A percentile compares a stretch with the other conserved stretches of the same genome.
phyloP scores from a whole-genome alignment of 2,113 vertebrate genomes.

The Copsychus sechellarum region DNA sequence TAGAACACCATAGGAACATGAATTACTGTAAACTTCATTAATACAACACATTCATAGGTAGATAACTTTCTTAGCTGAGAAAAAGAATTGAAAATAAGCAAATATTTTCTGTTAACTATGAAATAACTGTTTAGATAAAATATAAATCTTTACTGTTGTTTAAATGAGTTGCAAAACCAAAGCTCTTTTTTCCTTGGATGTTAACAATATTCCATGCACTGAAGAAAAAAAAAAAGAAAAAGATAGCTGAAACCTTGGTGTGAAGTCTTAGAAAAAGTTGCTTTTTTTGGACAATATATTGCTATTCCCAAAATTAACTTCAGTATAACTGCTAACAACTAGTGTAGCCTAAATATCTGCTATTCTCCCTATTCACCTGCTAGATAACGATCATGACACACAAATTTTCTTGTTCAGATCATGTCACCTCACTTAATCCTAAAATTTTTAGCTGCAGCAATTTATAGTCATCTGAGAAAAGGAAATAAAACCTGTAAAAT shows the following conservation, averaged over 20 bases:
- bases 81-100: not conserved
- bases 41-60: not conserved
- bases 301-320: not conserved
- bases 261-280: not conserved
- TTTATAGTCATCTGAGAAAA: not conserved
- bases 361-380: not conserved
- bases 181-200: not conserved
- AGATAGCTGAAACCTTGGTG: not conserved
- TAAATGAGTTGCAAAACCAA: not conserved
- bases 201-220: not conserved
- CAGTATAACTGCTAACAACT: not conserved
- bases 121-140: not conserved
- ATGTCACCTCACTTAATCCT: not conserved
- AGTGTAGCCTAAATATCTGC: not conserved
- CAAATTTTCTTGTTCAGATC: not conserved
- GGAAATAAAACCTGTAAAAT: not conserved
- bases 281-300: not conserved
- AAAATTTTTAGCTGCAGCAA: not conserved
- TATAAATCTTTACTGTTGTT: not conserved
- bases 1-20: rapidly evolving
- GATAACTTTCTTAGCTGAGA: not conserved
- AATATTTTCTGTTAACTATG: not conserved
- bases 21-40: not conserved
- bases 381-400: not conserved
- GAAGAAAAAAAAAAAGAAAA: not conserved